phyloP scores from a whole-genome alignment of 92 coral and sea anemone species.

The Paragorgia papillata region DNA sequence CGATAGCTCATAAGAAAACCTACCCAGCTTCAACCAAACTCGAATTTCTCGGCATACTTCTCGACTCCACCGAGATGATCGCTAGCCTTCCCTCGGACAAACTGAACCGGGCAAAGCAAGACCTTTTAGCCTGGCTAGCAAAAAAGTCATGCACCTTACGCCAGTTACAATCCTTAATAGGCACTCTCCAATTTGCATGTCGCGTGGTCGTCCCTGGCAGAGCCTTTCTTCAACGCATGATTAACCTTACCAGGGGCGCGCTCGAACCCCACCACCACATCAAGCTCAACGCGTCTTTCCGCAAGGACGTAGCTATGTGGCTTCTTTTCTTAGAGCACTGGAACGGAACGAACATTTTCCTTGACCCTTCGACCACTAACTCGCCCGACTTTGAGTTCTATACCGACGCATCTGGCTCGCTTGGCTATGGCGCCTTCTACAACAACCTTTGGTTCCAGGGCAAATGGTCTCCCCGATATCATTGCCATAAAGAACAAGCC shows the following conservation, averaged over 20 bases:
- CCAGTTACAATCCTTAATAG: constrained; percentile 37
- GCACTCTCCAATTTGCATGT: constrained; percentile 45
- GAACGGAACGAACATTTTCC: constrained; percentile 26
- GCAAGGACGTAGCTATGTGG: constrained; percentile 35
- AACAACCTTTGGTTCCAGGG: constrained; percentile 12
- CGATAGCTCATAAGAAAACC: background rate
- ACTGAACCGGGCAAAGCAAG: background rate
- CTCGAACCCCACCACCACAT: constrained; percentile 4
- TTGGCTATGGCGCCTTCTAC: constrained; percentile 18
- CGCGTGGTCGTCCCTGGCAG: constrained; percentile 28
- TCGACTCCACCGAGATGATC: background rate
- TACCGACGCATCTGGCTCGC: constrained; percentile 7
- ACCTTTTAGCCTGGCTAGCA: background rate
- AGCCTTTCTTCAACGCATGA: constrained; percentile 37
- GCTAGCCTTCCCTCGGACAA: constrained; percentile 21
- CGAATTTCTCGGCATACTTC: constrained; percentile 2
- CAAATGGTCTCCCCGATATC: background rate
- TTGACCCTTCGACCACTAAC: background rate
- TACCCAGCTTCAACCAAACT: background rate
- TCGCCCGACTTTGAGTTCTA: background rate
- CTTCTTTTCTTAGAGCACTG: constrained; percentile 10
- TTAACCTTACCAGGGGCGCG: constrained; percentile 12
- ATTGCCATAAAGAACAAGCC: background rate
- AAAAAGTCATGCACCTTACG: background rate
- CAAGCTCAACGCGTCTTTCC: background rate